These are phyloP conservation scores for Scaptomyza graminum DNA, from an alignment of 1,140 invertebrate genomes.

Conservation along the genomic window DNA sequence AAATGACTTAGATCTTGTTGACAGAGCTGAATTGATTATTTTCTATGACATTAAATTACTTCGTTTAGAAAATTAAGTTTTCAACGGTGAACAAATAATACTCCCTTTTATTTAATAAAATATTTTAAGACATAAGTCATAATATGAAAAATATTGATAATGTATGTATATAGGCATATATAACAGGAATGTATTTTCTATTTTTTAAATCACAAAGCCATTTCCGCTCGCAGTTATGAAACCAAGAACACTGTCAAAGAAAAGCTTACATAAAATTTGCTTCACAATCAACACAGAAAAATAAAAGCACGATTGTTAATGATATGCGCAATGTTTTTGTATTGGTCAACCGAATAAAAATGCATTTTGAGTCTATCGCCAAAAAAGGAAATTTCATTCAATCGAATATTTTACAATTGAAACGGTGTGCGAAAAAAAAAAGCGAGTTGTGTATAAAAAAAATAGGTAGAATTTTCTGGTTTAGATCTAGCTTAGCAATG, in stretches of 20 bases:
- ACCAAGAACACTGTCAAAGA: conserved; percentile 36
- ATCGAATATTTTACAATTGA: conserved; percentile 15
- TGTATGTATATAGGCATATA: no score
- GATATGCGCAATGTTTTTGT: conserved; percentile 65
- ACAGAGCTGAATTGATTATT: neutral
- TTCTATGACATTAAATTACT: no score
- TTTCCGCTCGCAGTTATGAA: conserved; percentile 74
- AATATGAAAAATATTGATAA: no score
- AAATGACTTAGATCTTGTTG: conserved; percentile 23
- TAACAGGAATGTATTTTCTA: neutral
- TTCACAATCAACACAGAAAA: conserved; percentile 6
- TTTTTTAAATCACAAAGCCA: conserved; percentile 45
- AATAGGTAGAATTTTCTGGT: neutral
- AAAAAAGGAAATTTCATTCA: conserved; percentile 61
- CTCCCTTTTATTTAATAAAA: no score
- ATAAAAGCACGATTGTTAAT: conserved; percentile 38
- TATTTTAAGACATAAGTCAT: no score
- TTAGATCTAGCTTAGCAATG: neutral
- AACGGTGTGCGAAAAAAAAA: conserved; percentile 10
- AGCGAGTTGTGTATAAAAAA: neutral
- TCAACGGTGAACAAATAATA: no score
- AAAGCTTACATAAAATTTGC: conserved; percentile 68
- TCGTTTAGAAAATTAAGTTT: no score
- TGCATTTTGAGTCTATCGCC: conserved; percentile 56
- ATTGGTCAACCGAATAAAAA: conserved; percentile 29